These are phyloP conservation scores for Microplitis deprimator DNA, from an alignment of 2,888 invertebrate species.

Conservation along the genomic window DNA sequence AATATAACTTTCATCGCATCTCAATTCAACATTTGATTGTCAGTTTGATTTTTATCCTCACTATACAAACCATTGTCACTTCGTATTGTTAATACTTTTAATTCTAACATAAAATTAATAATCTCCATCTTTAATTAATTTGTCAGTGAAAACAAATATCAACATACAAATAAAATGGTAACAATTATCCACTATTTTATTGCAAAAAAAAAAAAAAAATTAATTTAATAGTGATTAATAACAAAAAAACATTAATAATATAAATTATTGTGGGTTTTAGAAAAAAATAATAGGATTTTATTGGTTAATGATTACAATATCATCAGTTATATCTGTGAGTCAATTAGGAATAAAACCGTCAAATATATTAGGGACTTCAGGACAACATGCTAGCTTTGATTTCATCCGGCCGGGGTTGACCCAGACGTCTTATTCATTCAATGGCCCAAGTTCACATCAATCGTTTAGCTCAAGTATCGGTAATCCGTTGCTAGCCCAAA, in stretches of 20 bases:
- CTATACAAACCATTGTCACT: no score
- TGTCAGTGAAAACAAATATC: no score
- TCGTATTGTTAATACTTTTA: no score
- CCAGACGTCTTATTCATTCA: conserved; percentile 65
- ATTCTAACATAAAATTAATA: no score
- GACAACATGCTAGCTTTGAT: conserved; percentile 67
- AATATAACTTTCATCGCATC: conserved; percentile 62
- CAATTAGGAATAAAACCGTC: conserved; percentile 57
- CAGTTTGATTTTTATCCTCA: conserved; percentile 54
- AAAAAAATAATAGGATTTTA: not conserved
- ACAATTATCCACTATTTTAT: not conserved
- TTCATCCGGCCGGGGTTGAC: conserved; percentile 66
- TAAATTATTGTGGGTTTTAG: not conserved
- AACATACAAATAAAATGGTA: not conserved
- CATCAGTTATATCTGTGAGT: conserved; percentile 48
- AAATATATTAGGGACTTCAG: conserved; percentile 62
- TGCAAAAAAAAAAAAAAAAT: no score
- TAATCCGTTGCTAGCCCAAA: conserved; percentile 61
- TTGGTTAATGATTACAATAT: conserved; percentile 43
- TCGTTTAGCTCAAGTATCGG: conserved; percentile 65
- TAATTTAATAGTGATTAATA: not conserved
- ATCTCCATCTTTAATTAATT: no score
- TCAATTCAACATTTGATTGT: conserved; percentile 51
- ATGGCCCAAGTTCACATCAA: conserved; percentile 66
- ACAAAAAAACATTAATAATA: conserved; percentile 33